Evolutionary conservation across 2,113 vertebrate species (phyloP).

Genomic region (Grantiella picta): DNA sequence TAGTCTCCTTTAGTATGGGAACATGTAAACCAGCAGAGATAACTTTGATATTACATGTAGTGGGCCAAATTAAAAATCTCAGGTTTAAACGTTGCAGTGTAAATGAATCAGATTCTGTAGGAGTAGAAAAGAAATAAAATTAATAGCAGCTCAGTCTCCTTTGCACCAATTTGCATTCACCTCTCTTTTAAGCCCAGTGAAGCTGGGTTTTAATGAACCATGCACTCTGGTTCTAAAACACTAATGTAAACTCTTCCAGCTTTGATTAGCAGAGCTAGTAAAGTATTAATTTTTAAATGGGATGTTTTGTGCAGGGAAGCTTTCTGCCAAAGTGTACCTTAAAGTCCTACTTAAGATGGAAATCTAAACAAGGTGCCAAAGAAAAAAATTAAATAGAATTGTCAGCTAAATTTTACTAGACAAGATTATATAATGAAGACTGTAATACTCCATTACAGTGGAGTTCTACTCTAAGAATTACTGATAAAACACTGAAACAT

Average conservation of each 20-base stretch:
- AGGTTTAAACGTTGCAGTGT: background rate
- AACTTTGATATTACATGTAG: background rate
- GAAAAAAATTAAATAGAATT: background rate
- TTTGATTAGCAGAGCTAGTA: background rate
- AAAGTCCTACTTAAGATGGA: background rate
- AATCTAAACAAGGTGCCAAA: constrained; percentile 40
- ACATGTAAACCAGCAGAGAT: background rate
- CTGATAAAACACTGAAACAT: constrained; percentile 8
- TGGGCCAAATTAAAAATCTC: background rate
- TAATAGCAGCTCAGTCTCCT: background rate
- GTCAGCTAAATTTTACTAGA: background rate
- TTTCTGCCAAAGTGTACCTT: constrained; percentile 9
- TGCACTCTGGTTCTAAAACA: background rate
- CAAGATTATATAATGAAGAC: background rate
- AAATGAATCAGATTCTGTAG: background rate
- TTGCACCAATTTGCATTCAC: background rate
- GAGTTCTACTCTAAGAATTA: background rate
- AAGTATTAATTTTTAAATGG: constrained; percentile 26
- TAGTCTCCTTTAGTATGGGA: background rate
- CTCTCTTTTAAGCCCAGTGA: background rate
- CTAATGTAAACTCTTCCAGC: background rate
- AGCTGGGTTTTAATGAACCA: background rate
- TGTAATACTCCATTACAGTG: background rate
- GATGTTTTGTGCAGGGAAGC: background rate
- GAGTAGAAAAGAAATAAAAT: background rate